Evolutionary conservation across 1,140 invertebrate species (phyloP).

Genomic region (Macrotrachela quadricornifera): DNA sequence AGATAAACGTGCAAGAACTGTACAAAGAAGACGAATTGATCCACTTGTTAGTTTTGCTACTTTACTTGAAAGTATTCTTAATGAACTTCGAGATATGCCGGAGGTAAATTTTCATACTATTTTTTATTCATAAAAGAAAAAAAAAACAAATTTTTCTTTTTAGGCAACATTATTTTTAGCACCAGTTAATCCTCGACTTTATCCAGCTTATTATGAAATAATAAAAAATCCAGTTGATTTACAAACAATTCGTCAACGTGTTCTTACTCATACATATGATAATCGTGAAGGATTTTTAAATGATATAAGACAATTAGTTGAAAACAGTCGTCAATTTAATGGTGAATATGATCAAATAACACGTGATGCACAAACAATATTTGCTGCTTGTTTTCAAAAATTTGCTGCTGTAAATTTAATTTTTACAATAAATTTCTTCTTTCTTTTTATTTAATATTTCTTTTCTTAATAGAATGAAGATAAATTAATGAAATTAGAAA

Average conservation of each 20-base stretch:
- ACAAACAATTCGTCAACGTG: slow-evolving; percentile 67
- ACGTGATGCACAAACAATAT: slow-evolving; percentile 59
- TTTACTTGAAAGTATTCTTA: slow-evolving; percentile 71
- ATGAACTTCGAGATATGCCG: slow-evolving; percentile 71
- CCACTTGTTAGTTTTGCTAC: slow-evolving; percentile 80
- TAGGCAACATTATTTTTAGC: slow-evolving; percentile 65
- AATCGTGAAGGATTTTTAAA: slow-evolving; percentile 74
- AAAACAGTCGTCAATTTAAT: slow-evolving; percentile 81
- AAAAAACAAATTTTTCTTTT: slow-evolving; percentile 8
- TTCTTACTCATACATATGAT: slow-evolving; percentile 74
- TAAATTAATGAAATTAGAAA: slow-evolving; percentile 76
- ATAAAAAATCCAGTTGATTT: slow-evolving; percentile 83
- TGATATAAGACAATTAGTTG: slow-evolving; percentile 82
- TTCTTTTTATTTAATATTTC: slow-evolving; percentile 11
- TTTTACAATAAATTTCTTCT: not conserved
- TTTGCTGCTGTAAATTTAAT: slow-evolving; percentile 19
- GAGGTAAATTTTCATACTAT: slow-evolving; percentile 35
- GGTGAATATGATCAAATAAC: slow-evolving; percentile 65
- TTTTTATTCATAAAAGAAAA: slow-evolving; percentile 5
- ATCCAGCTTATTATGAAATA: slow-evolving; percentile 79
- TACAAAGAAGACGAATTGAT: slow-evolving; percentile 78
- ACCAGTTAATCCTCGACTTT: slow-evolving; percentile 73
- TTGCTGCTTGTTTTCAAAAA: slow-evolving; percentile 50
- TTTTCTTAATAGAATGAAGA: slow-evolving; percentile 80
- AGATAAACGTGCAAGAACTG: slow-evolving; percentile 58